A percentile compares a stretch with the other conserved stretches of the same genome.
phyloP scores from a whole-genome alignment of 2,113 vertebrate genomes.

The Rhinolophus sinicus region DNA sequence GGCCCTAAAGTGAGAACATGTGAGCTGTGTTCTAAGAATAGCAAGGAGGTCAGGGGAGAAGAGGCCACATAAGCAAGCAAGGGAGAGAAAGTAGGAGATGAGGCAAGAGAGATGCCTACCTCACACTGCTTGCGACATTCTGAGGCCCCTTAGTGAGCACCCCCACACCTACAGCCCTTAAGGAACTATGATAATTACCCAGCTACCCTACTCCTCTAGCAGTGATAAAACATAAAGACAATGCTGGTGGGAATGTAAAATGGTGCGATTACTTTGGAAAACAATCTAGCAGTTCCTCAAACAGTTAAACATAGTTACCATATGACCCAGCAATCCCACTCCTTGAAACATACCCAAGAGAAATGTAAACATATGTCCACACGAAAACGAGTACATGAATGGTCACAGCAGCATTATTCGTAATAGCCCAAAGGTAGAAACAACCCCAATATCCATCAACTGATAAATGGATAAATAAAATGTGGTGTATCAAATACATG shows the following conservation, averaged over 20 bases:
- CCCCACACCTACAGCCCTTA: not conserved
- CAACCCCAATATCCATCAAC: no score
- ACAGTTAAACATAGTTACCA: no score
- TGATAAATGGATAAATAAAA: no score
- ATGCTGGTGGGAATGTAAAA: no score
- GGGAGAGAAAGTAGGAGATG: not conserved
- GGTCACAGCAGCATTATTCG: no score
- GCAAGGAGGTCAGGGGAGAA: not conserved
- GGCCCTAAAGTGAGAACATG: not conserved
- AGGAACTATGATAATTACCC: not conserved
- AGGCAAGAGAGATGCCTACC: not conserved
- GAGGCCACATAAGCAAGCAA: not conserved
- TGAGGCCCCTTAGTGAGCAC: not conserved
- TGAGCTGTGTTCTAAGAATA: not conserved
- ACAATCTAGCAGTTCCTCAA: no score
- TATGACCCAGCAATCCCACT: no score
- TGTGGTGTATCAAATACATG: no score
- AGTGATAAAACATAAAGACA: not conserved
- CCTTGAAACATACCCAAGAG: not conserved
- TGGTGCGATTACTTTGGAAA: no score
- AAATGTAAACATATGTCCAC: not conserved
- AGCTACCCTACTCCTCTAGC: not conserved
- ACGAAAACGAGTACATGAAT: no score
- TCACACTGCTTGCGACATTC: not conserved
- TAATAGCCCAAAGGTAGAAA: no score